Evolutionary conservation across 2,888 invertebrate genomes (phyloP).

Genomic region (Actias luna): DNA sequence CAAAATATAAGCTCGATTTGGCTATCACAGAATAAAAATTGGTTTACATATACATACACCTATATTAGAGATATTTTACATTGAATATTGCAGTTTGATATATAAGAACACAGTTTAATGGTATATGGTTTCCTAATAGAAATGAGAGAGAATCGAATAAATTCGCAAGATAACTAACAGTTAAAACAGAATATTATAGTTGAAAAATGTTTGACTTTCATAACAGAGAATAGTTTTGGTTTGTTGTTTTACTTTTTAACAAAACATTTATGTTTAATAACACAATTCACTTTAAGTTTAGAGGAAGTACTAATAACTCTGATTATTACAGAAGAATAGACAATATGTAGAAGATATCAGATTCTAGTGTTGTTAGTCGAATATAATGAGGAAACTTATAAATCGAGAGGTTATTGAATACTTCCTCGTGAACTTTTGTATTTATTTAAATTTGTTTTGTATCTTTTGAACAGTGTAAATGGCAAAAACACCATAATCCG

Average conservation of each 20-base stretch:
- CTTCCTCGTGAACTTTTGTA: not conserved
- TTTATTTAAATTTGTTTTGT: not conserved
- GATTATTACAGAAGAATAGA: not conserved
- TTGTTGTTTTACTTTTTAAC: not conserved
- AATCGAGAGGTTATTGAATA: not conserved
- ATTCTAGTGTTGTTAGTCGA: not conserved
- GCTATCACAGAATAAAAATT: constrained; percentile 20
- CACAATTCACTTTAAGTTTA: too few species aligned
- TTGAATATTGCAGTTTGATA: not conserved
- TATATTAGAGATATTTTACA: not conserved
- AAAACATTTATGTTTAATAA: too few species aligned
- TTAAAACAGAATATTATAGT: not conserved
- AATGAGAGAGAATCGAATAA: not conserved
- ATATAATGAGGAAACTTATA: not conserved
- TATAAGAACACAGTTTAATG: not conserved
- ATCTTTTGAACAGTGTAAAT: too few species aligned
- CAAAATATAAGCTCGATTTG: constrained; percentile 18
- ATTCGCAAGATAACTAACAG: not conserved
- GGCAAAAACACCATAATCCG: too few species aligned
- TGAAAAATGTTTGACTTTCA: not conserved
- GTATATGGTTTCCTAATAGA: not conserved
- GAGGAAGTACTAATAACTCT: not conserved
- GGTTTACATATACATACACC: not conserved
- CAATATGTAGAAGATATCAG: not conserved
- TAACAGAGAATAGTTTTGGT: not conserved